These are phyloP conservation scores for Neodiprion lecontei DNA, from an alignment of 1,140 invertebrate species.

Conservation along the genomic window DNA sequence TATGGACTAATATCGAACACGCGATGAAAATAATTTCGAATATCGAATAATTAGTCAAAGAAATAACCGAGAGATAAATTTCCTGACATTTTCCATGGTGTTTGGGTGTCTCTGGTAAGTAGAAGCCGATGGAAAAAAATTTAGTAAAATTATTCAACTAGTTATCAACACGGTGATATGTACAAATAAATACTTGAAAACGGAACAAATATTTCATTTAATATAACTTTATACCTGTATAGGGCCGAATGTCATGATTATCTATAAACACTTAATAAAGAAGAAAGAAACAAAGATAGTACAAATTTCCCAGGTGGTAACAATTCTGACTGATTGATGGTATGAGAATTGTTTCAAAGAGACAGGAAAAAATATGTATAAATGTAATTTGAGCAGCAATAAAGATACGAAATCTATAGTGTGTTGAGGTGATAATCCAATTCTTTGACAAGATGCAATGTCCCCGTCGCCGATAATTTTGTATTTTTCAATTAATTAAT, in stretches of 20 bases:
- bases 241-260: not conserved
- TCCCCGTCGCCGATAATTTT: not conserved
- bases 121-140: conserved; percentile 1
- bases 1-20: no score
- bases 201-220: no score
- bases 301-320: conserved; percentile 9
- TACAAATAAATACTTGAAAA: not conserved
- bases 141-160: not conserved
- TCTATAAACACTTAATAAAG: conserved; percentile 14
- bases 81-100: no score
- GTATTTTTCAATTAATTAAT: not conserved
- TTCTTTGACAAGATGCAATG: conserved; percentile 8
- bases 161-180: not conserved
- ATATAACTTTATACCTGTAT: no score
- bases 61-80: no score
- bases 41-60: no score
- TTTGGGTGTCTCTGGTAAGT: no score
- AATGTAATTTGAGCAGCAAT: not conserved
- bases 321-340: not conserved
- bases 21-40: no score
- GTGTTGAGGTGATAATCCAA: no score
- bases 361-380: not conserved
- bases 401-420: no score
- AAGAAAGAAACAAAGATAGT: conserved; percentile 6
- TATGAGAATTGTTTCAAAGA: conserved; percentile 4